Evolutionary conservation across 35 echinoderm and acorn worm genomes (phyloP).

Genomic region (Chiridota heheva): DNA sequence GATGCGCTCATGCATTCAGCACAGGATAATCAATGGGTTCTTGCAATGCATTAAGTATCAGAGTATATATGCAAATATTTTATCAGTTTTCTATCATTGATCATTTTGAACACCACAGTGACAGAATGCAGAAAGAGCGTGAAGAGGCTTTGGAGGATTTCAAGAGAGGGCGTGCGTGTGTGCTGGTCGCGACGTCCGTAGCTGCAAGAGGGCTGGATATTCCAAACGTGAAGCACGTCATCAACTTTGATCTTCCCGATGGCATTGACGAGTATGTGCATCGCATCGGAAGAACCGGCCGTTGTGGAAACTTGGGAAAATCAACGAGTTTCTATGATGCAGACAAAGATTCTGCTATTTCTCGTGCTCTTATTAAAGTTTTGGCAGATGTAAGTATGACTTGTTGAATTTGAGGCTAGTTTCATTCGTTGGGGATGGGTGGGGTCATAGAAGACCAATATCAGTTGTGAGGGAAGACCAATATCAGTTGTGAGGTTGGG

Average conservation of each 20-base stretch:
- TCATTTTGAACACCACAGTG: too few relatives aligned
- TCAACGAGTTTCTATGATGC: conserved; percentile 84
- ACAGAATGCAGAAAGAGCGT: conserved; percentile 84
- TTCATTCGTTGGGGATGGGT: background rate
- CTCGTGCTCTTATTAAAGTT: conserved; percentile 80
- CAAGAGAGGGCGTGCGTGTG: conserved; percentile 59
- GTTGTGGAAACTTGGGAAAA: conserved; percentile 85
- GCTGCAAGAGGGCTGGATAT: conserved; percentile 94
- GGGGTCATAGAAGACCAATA: background rate
- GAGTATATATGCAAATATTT: too few relatives aligned
- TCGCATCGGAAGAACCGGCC: conserved; percentile 92
- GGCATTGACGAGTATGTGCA: conserved; percentile 93
- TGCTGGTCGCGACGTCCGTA: conserved; percentile 92
- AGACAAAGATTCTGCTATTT: conserved; percentile 55
- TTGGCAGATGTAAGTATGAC: conserved; percentile 86
- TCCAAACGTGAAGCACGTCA: conserved; percentile 90
- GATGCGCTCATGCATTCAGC: too few relatives aligned
- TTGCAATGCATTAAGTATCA: too few relatives aligned
- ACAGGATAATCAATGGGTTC: too few relatives aligned
- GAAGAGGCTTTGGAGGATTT: conserved; percentile 92
- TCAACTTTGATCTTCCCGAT: conserved; percentile 89
- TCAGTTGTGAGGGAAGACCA: background rate
- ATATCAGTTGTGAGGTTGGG: background rate
- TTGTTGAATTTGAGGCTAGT: background rate
- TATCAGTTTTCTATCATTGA: too few relatives aligned